Evolutionary conservation across 2,888 invertebrate genomes (phyloP).

Genomic region (Marasmarcha lunaedactyla): DNA sequence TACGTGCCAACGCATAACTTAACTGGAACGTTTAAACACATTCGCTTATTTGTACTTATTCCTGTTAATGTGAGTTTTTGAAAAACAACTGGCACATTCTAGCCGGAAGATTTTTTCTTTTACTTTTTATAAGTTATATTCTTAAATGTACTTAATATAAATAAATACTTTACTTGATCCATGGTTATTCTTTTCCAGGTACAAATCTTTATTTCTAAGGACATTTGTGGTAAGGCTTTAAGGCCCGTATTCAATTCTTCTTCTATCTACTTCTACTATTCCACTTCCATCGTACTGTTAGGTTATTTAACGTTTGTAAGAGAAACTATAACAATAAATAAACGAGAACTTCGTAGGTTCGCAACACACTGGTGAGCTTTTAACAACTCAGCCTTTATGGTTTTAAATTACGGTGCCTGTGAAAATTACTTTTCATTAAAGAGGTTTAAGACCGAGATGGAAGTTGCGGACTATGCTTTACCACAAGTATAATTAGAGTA

Average conservation of each 20-base stretch:
- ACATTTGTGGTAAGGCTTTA: too few species aligned
- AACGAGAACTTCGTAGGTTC: constrained; percentile 37
- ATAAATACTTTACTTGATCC: too few species aligned
- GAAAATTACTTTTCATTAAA: constrained; percentile 7
- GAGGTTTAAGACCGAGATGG: constrained; percentile 3
- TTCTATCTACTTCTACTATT: neutral
- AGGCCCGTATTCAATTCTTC: too few species aligned
- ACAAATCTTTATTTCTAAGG: too few species aligned
- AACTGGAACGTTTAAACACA: constrained; percentile 26
- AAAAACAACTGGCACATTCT: constrained; percentile 15
- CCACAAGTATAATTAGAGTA: too few species aligned
- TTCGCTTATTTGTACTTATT: constrained; percentile 34
- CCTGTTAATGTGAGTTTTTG: constrained; percentile 37
- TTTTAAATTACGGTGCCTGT: constrained; percentile 20
- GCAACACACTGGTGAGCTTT: constrained; percentile 28
- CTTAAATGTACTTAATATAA: too few species aligned
- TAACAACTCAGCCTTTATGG: constrained; percentile 41
- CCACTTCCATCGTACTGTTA: too few species aligned
- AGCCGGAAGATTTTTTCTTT: constrained; percentile 16
- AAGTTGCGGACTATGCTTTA: too few species aligned
- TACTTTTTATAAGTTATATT: constrained; percentile 13
- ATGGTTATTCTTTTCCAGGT: too few species aligned
- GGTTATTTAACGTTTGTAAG: too few species aligned
- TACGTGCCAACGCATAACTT: constrained; percentile 44
- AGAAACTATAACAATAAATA: constrained; percentile 57